Base-by-base conservation (phyloP, 2,113 vertebrate genomes). In the Corvus moneduloides region DNA sequence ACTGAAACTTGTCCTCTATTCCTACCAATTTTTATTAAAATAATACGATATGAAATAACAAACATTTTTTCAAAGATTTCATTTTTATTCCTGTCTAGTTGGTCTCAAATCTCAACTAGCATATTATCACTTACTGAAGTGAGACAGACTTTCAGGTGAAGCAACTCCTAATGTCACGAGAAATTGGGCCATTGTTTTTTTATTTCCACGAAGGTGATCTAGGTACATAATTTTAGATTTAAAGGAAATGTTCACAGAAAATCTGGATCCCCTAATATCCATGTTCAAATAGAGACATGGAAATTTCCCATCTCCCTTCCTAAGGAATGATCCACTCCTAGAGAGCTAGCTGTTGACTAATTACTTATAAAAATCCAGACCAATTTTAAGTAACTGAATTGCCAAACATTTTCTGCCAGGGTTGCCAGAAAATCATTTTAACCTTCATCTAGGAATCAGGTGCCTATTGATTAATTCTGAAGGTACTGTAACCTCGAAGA, bases 381-480 rank as follows among this genome's bases (percentile, higher is more conserved):
- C 12, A 83, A 44, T 77, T 73, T 77, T 93, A 84, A 52, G 46
- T 84, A 76, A 87, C 32, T 68, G 64, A 92, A 39, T 71, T 9
- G 7, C 24, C 44, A 76, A 62, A 64, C 67, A 15, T 44, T 63
- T 73, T 84, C 63, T 97, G 37, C 64, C 72, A 94, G 79, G 15
- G 23, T 41, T 93, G 37, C 46, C 91, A 94, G 44, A 82, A 93
- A 97, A 95, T 78, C 0, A 82, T 94, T 96, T 94, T 81, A 96
- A 87, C 54, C 43, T 95, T 95, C 73, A 79, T 93, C 17, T 54
- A 95, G 77, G 81, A 96, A 97, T 96, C 80, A 94, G 89, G 90
- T 46, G 27, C n/a, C 63, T 93, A 94, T 96, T 96, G 81, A 91
- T 94, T 96, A 87, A 96, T 91, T 89, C 54, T 58, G 84, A 94